Evolutionary conservation across 2,888 invertebrate species (phyloP), one percentile per base, ranked within the genome.

Genomic region (Hipparchia sbordonii): DNA sequence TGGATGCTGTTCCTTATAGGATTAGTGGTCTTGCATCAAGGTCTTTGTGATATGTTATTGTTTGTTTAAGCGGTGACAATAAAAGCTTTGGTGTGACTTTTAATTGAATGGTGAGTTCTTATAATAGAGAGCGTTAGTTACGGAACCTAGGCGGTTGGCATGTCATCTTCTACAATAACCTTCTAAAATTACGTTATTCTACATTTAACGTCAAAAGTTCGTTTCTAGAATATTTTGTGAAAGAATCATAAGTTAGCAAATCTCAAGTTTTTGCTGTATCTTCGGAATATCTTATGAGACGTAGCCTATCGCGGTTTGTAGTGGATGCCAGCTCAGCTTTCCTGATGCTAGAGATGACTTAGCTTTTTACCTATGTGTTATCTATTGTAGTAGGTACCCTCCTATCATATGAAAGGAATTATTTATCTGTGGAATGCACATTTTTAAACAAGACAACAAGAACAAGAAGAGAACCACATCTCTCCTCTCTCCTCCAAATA

Each of bases 1-100:
- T 61, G 87, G 91, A 91, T 88, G 91, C 91, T 91, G 84, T 75
- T 63, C 69, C 68, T 75, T 79, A 89, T 87, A 79, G 82, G 91
- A 90, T 91, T 91, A 89, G 92, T 79, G 90, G 90, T 77, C 73
- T 70, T 76, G 76, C 76, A 72, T 62, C 39, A 39, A 54, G 45
- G 5, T 6, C 52, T 56, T 70, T 65, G 71, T 70, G 56, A 46
- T 54, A 68, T 61, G 48, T 54, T 70, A 52, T 70, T 70, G 68
- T 72, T 62, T 69, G 52, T 54, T 69, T 59, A 68, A 68, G 13
- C 67, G 45, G 12, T 68, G 59, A 48, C 46, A 67, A 48, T 67
- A 68, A 68, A 67, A 68, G 23, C 46, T 67, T 48, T 48, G 51
- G 48, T 48, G 67, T 59, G 12, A 68, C 57, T 46, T 67, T 57